Evolutionary conservation across 2,888 invertebrate genomes (phyloP).

Genomic region (Sesia apiformis): DNA sequence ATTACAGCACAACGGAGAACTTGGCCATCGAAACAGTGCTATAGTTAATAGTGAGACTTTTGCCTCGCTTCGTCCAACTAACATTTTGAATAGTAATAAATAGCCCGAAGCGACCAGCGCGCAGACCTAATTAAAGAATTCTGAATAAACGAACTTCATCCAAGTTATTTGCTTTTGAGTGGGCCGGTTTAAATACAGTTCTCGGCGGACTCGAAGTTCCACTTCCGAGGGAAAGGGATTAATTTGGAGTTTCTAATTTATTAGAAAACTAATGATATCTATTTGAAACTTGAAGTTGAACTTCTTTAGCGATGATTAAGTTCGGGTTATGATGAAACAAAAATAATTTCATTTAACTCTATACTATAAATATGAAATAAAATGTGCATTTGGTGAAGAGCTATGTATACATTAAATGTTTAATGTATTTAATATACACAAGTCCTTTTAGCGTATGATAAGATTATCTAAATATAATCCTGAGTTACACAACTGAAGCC

Average conservation of each 20-base stretch:
- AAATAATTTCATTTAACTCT: no score
- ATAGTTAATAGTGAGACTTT: neutral
- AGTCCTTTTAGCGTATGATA: no score
- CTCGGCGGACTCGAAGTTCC: neutral
- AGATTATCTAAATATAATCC: no score
- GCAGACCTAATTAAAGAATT: slow-evolving; percentile 11
- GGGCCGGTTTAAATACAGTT: neutral
- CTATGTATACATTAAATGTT: no score
- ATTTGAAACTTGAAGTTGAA: neutral
- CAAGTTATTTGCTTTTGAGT: neutral
- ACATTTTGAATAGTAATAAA: slow-evolving; percentile 6
- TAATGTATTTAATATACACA: no score
- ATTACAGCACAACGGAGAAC: neutral
- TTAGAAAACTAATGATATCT: neutral
- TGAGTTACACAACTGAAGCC: no score
- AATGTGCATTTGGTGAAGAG: no score
- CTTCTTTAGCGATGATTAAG: no score
- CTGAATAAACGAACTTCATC: slow-evolving; percentile 4
- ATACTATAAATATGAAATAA: no score
- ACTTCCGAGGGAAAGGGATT: neutral
- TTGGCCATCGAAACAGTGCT: neutral
- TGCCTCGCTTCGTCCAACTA: neutral
- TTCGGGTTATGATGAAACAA: no score
- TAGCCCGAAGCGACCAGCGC: slow-evolving; percentile 1
- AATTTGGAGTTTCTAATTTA: neutral